Base-by-base conservation (phyloP, 2,797 vertebrate genomes). In the Darevskia nairensis region DNA sequence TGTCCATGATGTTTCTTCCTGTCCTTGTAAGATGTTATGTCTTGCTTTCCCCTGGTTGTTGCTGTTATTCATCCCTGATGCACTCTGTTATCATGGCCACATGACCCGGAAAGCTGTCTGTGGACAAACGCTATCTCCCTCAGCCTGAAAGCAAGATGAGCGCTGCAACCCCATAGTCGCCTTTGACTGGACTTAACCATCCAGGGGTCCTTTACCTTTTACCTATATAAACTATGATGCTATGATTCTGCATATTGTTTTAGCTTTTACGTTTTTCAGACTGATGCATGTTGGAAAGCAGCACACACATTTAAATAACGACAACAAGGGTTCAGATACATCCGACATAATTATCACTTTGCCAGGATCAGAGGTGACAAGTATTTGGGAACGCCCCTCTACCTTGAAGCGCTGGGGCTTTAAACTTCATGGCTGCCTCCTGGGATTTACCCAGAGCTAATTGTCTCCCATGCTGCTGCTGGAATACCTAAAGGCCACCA, bases 401-500 rank as follows among this genome's bases (percentile, higher is more conserved):
- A 8, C 27, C 68, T 11, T 50, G 19, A n/a, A 41, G 19, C n/a
- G 2, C 64, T n/a, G 5, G 41, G 25, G 8, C 44, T 71, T 50
- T 83, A 83, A 83, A 44, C 39, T 17, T 74, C 3, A 61, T 35
- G 29, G 69, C 35, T 64, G 68, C 10, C 32, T 35, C n/a, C 46
- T 82, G 21, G 86, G 69, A 66, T 27, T 29, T 74, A 75, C 35
- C 69, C 50, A 74, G 13, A 32, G 11, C 46, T 87, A 87, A 87
- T 59, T 59, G 77, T 32, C 78, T 80, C 68, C 46, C 68, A 80
- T 44, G 46, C 23, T n/a, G 23, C 32, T 32, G 13, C 32, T 72
- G 8, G 59, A 59, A 86, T 50, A 44, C 41, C 50, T 80, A 86
- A 86, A 80, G 78, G 68, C 35, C 79, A 87, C 21, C 50, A 64